Base-by-base conservation (phyloP, 2,113 vertebrate species). In the Maylandia zebra region DNA sequence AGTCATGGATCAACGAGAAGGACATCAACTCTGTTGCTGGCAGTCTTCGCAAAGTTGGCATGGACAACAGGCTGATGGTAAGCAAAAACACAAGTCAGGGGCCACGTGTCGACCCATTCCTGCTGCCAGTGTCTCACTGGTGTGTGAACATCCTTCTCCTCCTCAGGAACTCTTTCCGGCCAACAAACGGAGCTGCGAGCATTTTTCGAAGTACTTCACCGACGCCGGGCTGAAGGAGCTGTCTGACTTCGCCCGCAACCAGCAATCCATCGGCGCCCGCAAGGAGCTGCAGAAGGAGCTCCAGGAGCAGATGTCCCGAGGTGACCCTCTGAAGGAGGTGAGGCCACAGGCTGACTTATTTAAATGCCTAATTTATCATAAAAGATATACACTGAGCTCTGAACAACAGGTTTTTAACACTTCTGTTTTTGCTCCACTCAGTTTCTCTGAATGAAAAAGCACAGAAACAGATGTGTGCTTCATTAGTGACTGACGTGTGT, bases 41-140 rank as follows among this genome's bases (percentile, higher is more conserved):
- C 89, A 98, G 97, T 89, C 98, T 99, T 93, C 97, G 98, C 78
- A 99, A 99, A 97, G 98, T 99, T 34, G 98, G 98, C 93, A 99
- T 99, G 99, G 98, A 99, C 93, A 99, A 99, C 95, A 97, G 99
- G 91, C 96, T 99, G 93, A 99, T 99, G 98, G 99, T 99, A 91
- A 88, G 16, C 5, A 1, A n/a, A 22, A 38, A 22, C 61, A 38
- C 34, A 52, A 52, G 7, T 78, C 45, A 3, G 45, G 45, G 1
- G 27, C 71, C 45, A 50, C 2, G 10, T 52, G 45, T 52, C 5
- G 17, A n/a, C 17, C 17, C 7, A 19, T 52, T 52, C 17, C 27
- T 78, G 45, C 45, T 34, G 74, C 17, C 2, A 8, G 0, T n/a
- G 45, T 24, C 52, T 57, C 52, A 41, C 22, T 19, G 16, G 22